A percentile compares a stretch with the other conserved stretches of the same genome.
Evolutionary conservation across 1,140 invertebrate species (phyloP).

Genomic region (Epicauta chinensis): DNA sequence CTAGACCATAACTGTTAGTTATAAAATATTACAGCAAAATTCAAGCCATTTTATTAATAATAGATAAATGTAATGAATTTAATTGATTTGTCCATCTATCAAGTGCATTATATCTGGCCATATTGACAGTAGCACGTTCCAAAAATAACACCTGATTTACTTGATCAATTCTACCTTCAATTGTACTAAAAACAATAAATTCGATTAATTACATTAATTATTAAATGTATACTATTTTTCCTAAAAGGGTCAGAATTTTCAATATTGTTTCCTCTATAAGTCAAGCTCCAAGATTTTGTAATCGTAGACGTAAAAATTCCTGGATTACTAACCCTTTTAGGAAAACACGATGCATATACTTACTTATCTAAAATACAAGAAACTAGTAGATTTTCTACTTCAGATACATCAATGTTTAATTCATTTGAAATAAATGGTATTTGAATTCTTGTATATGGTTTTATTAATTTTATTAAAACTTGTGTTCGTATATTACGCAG

Average conservation of each 20-base stretch:
- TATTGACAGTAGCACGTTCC: slow-evolving; percentile 72
- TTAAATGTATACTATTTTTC: too few relatives aligned
- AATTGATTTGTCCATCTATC: slow-evolving; percentile 96
- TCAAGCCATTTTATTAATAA: slow-evolving; percentile 83
- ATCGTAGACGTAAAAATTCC: too few relatives aligned
- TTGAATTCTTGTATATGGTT: slow-evolving; percentile 96
- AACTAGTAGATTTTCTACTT: slow-evolving; percentile 96
- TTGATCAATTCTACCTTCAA: slow-evolving; percentile 94
- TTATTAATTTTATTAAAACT: slow-evolving; percentile 95
- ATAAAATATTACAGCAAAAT: not conserved
- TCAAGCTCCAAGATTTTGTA: too few relatives aligned
- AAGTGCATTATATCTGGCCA: slow-evolving; percentile 78
- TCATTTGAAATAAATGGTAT: slow-evolving; percentile 98
- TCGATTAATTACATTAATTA: not conserved
- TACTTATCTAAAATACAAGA: slow-evolving; percentile 97
- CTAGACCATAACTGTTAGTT: not conserved
- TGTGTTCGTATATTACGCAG: slow-evolving; percentile 96
- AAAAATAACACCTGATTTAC: slow-evolving; percentile 92
- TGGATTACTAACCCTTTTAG: too few relatives aligned
- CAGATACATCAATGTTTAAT: slow-evolving; percentile 90
- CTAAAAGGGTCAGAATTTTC: too few relatives aligned
- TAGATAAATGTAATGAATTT: slow-evolving; percentile 77
- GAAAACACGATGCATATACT: slow-evolving; percentile 42
- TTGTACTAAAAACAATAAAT: slow-evolving; percentile 54
- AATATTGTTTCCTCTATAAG: too few relatives aligned